These are phyloP conservation scores for Lasioglossum lativentre DNA, from an alignment of 2,888 invertebrate species.

Conservation along the genomic window DNA sequence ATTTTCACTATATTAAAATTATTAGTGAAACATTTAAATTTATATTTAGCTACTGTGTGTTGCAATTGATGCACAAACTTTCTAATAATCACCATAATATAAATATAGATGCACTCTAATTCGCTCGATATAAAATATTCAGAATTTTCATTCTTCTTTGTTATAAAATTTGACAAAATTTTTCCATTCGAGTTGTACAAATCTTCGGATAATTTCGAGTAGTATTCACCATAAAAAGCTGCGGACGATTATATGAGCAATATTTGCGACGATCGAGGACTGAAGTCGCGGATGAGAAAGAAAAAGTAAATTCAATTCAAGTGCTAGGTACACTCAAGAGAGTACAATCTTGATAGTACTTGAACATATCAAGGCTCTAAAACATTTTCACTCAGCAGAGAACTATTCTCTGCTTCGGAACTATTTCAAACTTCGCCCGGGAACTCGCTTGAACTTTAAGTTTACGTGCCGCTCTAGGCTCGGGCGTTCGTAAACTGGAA, in stretches of 20 bases:
- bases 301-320: conserved; percentile 6
- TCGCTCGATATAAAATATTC: too few relatives aligned
- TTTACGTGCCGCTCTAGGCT: not conserved
- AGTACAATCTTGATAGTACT: conserved; percentile 7
- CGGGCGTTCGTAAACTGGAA: not conserved
- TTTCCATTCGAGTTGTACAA: not conserved
- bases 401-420: conserved; percentile 9
- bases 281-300: not conserved
- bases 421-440: conserved; percentile 2
- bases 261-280: not conserved
- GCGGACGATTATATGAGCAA: not conserved
- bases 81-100: too few relatives aligned
- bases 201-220: not conserved
- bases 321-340: not conserved
- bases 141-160: not conserved
- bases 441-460: conserved; percentile 17
- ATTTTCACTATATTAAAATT: too few relatives aligned
- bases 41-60: too few relatives aligned
- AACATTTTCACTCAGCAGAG: not conserved
- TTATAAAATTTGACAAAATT: not conserved
- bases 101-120: too few relatives aligned
- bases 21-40: too few relatives aligned
- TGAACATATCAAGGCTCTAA: not conserved
- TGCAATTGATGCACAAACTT: too few relatives aligned
- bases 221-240: not conserved